These are phyloP conservation scores for Microvelia longipes DNA, from an alignment of 1,140 invertebrate species.

Conservation along the genomic window DNA sequence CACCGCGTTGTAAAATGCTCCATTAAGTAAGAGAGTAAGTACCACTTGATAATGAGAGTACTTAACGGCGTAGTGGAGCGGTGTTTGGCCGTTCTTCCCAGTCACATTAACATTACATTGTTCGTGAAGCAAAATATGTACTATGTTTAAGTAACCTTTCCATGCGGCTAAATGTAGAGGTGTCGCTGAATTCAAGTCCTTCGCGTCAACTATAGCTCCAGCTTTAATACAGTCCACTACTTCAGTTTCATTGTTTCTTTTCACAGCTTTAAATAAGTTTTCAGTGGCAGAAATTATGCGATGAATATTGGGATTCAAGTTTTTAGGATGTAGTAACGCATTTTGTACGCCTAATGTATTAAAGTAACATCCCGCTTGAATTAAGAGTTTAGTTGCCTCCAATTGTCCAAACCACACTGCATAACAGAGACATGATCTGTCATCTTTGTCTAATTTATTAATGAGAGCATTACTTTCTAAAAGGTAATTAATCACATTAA, in stretches of 20 bases:
- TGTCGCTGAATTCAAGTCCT: background rate
- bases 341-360: background rate
- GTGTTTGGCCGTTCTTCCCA: background rate
- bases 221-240: background rate
- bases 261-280: background rate
- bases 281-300: background rate
- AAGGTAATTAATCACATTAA: background rate
- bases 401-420: background rate
- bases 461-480: background rate
- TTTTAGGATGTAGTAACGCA: too few relatives aligned
- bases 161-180: background rate
- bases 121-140: background rate
- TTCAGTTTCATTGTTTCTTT: background rate
- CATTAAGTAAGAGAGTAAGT: background rate
- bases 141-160: background rate
- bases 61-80: background rate
- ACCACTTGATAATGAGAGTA: background rate
- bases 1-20: background rate
- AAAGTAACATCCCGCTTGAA: background rate
- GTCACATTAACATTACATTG: background rate
- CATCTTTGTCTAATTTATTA: background rate
- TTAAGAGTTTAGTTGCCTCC: background rate
- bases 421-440: background rate
- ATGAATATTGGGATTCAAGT: background rate
- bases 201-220: background rate